Conservation (phyloP, 1,140 invertebrate species). For the Meteorus sp. region DNA sequence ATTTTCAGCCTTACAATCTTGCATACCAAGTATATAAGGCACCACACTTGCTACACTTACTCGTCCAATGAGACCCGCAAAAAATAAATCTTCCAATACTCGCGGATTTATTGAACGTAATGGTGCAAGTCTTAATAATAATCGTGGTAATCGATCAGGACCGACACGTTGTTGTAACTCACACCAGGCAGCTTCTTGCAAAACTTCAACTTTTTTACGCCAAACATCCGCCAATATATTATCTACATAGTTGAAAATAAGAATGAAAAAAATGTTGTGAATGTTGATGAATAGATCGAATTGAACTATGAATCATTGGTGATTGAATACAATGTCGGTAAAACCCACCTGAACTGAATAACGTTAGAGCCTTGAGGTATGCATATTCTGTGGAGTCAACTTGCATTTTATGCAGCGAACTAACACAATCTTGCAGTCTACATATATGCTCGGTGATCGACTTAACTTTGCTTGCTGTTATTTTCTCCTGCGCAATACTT, state of each 20-base stretch:
- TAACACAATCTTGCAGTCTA: constrained; percentile 82
- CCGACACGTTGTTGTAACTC: constrained; percentile 69
- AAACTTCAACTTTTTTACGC: constrained; percentile 63
- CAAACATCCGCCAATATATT: constrained; percentile 52
- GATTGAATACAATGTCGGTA: too few species aligned
- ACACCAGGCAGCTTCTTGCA: constrained; percentile 75
- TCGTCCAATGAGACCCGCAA: constrained; percentile 88
- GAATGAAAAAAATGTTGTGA: background rate
- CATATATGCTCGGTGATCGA: constrained; percentile 81
- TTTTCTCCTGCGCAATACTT: constrained; percentile 72
- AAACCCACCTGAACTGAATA: constrained; percentile 76
- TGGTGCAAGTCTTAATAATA: constrained; percentile 75
- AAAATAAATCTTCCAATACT: constrained; percentile 90
- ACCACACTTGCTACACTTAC: constrained; percentile 91
- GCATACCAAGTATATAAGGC: constrained; percentile 87
- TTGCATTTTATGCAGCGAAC: constrained; percentile 72
- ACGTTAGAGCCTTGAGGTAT: constrained; percentile 83
- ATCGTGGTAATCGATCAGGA: constrained; percentile 66
- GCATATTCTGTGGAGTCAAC: constrained; percentile 85
- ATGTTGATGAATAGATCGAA: too few species aligned
- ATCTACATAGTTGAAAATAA: constrained; percentile 34
- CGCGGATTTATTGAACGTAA: constrained; percentile 76
- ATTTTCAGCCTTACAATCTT: constrained; percentile 55
- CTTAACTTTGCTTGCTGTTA: constrained; percentile 72
- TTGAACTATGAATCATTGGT: too few species aligned